Conservation (phyloP, 35 echinoderm and acorn worm genomes). For the Anneissia japonica region DNA sequence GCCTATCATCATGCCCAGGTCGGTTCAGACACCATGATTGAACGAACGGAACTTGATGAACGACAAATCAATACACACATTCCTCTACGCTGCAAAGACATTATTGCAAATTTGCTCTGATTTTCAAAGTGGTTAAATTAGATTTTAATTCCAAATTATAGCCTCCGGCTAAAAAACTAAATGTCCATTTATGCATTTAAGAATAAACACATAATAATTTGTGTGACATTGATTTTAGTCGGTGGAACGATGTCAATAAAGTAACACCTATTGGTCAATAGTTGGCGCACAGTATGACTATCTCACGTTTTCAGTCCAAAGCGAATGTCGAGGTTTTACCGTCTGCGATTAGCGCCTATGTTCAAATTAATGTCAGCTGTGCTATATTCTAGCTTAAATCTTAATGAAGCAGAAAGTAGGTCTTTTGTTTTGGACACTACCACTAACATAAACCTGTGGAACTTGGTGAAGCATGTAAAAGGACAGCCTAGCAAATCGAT, state of each 20-base stretch:
- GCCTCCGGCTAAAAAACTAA: too few species aligned
- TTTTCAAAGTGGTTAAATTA: too few species aligned
- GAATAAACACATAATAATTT: too few species aligned
- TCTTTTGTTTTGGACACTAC: not conserved
- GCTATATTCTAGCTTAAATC: not conserved
- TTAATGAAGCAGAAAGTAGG: not conserved
- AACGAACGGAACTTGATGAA: too few species aligned
- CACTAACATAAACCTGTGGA: not conserved
- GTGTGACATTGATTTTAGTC: not conserved
- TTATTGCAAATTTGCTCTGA: too few species aligned
- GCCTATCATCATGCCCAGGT: too few species aligned
- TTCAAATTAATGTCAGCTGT: not conserved
- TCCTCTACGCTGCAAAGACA: too few species aligned
- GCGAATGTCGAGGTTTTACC: not conserved
- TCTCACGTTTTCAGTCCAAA: not conserved
- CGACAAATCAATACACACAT: too few species aligned
- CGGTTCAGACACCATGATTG: too few species aligned
- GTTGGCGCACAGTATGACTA: not conserved
- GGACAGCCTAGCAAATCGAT: not conserved
- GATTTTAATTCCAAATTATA: too few species aligned
- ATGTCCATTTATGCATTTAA: too few species aligned
- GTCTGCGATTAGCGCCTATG: not conserved
- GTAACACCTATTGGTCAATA: not conserved
- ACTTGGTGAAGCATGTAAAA: not conserved
- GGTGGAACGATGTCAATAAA: not conserved